These are phyloP conservation scores for Hydrolagus affinis DNA, from an alignment of 2,113 vertebrate species.

Conservation along the genomic window DNA sequence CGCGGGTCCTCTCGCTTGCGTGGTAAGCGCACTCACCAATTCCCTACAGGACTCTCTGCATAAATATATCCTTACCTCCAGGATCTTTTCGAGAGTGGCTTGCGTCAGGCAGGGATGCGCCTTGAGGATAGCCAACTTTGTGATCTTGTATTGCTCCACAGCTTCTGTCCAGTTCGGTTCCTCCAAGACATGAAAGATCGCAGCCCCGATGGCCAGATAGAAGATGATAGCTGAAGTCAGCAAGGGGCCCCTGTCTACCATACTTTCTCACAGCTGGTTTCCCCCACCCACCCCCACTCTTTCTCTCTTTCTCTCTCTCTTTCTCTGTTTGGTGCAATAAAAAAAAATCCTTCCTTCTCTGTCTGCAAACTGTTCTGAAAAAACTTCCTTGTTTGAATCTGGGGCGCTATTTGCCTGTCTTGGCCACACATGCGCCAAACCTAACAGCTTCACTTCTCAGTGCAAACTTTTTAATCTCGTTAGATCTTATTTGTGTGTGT, in stretches of 20 bases:
- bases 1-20: no score
- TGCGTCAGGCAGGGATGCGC: conserved; percentile 75
- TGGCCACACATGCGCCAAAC: neutral
- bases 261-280: conserved; percentile 47
- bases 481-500: no score
- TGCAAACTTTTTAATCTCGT: no score
- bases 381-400: neutral
- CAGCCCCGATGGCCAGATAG: conserved; percentile 95
- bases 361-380: neutral
- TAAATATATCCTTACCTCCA: conserved; percentile 66
- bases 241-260: conserved; percentile 94
- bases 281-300: conserved; percentile 34
- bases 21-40: no score
- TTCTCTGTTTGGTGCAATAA: no score
- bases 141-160: conserved; percentile 55
- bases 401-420: neutral
- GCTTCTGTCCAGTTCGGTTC: conserved; percentile 82
- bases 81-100: conserved; percentile 74
- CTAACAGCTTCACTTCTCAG: neutral
- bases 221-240: conserved; percentile 94
- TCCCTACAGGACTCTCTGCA: neutral
- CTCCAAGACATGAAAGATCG: conserved; percentile 93
- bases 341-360: neutral
- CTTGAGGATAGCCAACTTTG: conserved; percentile 69
- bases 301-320: conserved; percentile 38